Evolutionary conservation across 2,888 invertebrate genomes (phyloP).

Genomic region (Drosophila maculinotata): DNA sequence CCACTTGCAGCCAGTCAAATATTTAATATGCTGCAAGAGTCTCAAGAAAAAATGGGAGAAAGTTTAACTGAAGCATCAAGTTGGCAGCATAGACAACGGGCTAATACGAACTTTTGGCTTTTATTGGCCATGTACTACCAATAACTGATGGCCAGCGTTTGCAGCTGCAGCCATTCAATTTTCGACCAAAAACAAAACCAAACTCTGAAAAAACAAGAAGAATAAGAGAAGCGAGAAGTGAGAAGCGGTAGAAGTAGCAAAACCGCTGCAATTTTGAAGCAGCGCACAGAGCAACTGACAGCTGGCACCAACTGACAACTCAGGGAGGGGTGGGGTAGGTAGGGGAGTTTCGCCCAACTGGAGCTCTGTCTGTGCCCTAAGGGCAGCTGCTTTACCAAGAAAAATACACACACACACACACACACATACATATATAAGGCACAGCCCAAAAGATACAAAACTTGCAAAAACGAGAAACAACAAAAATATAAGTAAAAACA

Average conservation of each 20-base stretch:
- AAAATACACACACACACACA: constrained; percentile 30
- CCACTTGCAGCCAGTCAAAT: constrained; percentile 25
- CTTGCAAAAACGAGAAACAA: constrained; percentile 47
- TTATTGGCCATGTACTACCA: constrained; percentile 57
- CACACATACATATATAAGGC: constrained; percentile 2
- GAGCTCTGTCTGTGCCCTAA: constrained; percentile 51
- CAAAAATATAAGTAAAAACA: no score
- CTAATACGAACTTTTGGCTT: constrained; percentile 50
- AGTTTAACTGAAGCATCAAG: constrained; percentile 27
- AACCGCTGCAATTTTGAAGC: constrained; percentile 63
- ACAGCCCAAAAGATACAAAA: constrained; percentile 68
- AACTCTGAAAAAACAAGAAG: constrained; percentile 8
- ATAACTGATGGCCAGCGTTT: constrained; percentile 65
- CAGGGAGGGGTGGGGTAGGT: constrained; percentile 1
- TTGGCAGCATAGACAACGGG: constrained; percentile 10
- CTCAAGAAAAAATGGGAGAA: constrained; percentile 1
- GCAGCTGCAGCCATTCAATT: constrained; percentile 65
- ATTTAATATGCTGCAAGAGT: constrained; percentile 19
- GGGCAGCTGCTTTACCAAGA: constrained; percentile 52
- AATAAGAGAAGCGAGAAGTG: constrained; percentile 11
- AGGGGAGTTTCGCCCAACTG: constrained; percentile 8
- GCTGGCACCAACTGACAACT: constrained; percentile 74
- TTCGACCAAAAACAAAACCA: constrained; percentile 27
- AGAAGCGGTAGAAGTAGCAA: constrained; percentile 22
- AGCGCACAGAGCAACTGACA: constrained; percentile 57